Conservation (phyloP, 2,113 vertebrate genomes). For the Gnathonemus echidnorhynchus region DNA sequence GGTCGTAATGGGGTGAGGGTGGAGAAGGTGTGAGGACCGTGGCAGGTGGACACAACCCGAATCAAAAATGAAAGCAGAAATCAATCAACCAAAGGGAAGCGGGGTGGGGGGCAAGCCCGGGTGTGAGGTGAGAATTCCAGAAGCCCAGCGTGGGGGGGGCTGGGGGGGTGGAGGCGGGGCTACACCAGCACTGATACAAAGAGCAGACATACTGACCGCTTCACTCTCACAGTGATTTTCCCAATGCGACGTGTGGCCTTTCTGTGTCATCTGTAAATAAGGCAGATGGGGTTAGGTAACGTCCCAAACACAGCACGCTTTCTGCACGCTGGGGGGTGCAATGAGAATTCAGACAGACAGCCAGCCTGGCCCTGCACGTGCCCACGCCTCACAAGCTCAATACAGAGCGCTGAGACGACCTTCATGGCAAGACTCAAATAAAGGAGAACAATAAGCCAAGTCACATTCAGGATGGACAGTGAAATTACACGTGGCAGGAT, state of each 20-base stretch:
- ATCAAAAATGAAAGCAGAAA: constrained; percentile 22
- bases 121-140: constrained; percentile 7
- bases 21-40: background rate
- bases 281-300: constrained; percentile 69
- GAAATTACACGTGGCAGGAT: background rate
- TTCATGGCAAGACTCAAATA: background rate
- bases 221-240: constrained; percentile 92
- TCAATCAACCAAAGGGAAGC: constrained; percentile 23
- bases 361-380: background rate
- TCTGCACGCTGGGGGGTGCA: background rate
- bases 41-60: background rate
- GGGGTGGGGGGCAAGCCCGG: constrained; percentile 3
- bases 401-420: background rate
- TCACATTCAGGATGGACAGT: background rate
- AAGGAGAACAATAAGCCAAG: background rate
- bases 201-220: constrained; percentile 79
- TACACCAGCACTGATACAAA: constrained; percentile 22
- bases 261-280: constrained; percentile 95
- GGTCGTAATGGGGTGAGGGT: constrained; percentile 22
- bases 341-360: constrained; percentile 18
- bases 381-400: background rate
- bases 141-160: background rate
- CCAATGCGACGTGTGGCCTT: constrained; percentile 81
- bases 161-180: background rate
- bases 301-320: constrained; percentile 33